Evolutionary conservation across 2,113 vertebrate species (phyloP).

Genomic region (Dendropsophus ebraccatus): DNA sequence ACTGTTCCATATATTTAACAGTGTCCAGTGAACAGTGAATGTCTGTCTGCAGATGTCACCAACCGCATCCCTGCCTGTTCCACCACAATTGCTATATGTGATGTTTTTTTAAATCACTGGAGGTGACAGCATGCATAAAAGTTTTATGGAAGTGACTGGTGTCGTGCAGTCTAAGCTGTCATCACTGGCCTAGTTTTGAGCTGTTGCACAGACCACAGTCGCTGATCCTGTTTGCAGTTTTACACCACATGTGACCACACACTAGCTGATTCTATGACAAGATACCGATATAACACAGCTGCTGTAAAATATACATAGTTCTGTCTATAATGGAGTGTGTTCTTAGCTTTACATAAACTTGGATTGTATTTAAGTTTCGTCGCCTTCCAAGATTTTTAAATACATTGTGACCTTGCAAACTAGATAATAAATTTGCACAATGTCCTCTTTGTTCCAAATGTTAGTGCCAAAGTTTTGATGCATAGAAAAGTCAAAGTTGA

Average conservation of each 20-base stretch:
- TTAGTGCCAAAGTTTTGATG: background rate
- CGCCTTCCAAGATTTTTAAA: background rate
- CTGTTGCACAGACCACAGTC: constrained; percentile 6
- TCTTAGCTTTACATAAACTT: background rate
- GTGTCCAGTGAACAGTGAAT: too few species aligned
- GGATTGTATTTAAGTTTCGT: background rate
- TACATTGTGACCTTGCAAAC: background rate
- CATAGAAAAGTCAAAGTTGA: background rate
- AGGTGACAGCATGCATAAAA: background rate
- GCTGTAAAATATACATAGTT: background rate
- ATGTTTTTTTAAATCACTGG: background rate
- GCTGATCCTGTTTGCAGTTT: background rate
- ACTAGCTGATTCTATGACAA: background rate
- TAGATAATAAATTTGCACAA: background rate
- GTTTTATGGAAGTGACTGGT: background rate
- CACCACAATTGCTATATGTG: background rate
- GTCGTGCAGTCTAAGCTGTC: background rate
- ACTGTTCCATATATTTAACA: background rate
- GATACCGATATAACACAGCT: constrained; percentile 5
- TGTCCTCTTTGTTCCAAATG: background rate
- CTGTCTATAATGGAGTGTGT: background rate
- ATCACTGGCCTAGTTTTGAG: background rate
- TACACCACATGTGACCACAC: background rate
- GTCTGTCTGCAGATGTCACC: background rate
- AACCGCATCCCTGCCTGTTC: background rate